Percentiles rank a stretch among this genome's conserved stretches.
phyloP scores from a whole-genome alignment of 2,113 vertebrate genomes.

The Caranx melampygus region DNA sequence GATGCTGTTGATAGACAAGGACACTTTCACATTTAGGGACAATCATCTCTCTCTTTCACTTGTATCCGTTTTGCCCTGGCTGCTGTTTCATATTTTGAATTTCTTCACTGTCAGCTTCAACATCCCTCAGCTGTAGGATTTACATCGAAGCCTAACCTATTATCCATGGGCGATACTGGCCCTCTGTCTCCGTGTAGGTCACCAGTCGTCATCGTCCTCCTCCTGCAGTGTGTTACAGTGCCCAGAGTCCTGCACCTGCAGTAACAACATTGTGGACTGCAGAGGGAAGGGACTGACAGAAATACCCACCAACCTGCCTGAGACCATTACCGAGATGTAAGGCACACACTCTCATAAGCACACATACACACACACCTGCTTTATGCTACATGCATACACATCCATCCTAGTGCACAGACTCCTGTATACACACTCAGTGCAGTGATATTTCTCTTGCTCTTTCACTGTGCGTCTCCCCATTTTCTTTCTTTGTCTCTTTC shows the following conservation, averaged over 20 bases:
- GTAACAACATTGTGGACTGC: slow-evolving; percentile 99
- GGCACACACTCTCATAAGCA: slow-evolving; percentile 10
- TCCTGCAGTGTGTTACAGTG: slow-evolving; percentile 98
- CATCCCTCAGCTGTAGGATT: slow-evolving; percentile 8
- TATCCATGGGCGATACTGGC: slow-evolving; percentile 33
- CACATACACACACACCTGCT: slow-evolving; percentile 15
- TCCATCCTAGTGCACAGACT: slow-evolving; percentile 15
- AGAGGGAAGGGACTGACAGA: slow-evolving; percentile 95
- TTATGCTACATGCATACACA: background rate
- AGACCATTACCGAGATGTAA: slow-evolving; percentile 99
- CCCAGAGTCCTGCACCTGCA: slow-evolving; percentile 94
- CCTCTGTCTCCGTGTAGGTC: slow-evolving; percentile 83
- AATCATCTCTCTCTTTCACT: slow-evolving; percentile 5
- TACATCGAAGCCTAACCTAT: slow-evolving; percentile 21
- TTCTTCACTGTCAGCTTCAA: slow-evolving; percentile 1
- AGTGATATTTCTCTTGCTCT: slow-evolving; percentile 48
- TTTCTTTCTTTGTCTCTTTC: slow-evolving; percentile 52
- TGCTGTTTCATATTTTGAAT: slow-evolving; percentile 22
- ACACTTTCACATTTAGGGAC: slow-evolving; percentile 13
- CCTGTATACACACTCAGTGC: slow-evolving; percentile 19
- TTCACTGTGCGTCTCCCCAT: slow-evolving; percentile 28
- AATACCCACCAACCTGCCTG: slow-evolving; percentile 96
- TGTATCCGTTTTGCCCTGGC: background rate
- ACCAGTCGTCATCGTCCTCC: slow-evolving; percentile 88
- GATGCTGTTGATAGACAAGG: slow-evolving; percentile 8